These are phyloP conservation scores for Brachionus plicatilis DNA, from an alignment of 1,140 invertebrate species.

Conservation along the genomic window DNA sequence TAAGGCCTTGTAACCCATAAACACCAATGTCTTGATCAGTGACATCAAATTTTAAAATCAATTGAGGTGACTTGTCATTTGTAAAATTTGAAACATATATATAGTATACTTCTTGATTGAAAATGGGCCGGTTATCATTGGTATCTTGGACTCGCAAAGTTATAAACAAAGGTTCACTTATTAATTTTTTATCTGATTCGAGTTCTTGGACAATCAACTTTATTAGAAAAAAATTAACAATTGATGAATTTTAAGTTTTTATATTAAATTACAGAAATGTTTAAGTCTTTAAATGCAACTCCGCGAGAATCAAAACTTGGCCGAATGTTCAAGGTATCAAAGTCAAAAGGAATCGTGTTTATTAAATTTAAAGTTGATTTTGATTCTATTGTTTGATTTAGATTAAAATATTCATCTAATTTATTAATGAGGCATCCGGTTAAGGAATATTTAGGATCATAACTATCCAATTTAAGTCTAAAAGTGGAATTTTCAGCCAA, in stretches of 20 bases:
- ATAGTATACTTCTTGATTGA: not conserved
- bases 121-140: slow-evolving; percentile 10
- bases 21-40: slow-evolving; percentile 9
- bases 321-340: not conserved
- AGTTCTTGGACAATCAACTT: not conserved
- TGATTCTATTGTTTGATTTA: not conserved
- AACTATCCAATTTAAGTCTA: not conserved
- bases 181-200: not conserved
- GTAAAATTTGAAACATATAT: not conserved
- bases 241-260: not conserved
- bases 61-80: not conserved
- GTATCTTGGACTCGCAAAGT: not conserved
- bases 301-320: not conserved
- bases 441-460: not conserved
- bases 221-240: not conserved
- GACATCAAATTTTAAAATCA: not conserved
- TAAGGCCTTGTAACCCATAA: not conserved
- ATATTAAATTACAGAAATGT: not conserved
- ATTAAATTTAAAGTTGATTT: slow-evolving; percentile 7
- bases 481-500: not conserved
- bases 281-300: not conserved
- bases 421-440: not conserved
- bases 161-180: not conserved
- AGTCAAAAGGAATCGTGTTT: not conserved
- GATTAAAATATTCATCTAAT: not conserved